Percentiles rank a stretch among this genome's conserved stretches.
These are phyloP conservation scores for Lethrus apterus DNA, from an alignment of 1,140 invertebrate species.

Conservation along the genomic window DNA sequence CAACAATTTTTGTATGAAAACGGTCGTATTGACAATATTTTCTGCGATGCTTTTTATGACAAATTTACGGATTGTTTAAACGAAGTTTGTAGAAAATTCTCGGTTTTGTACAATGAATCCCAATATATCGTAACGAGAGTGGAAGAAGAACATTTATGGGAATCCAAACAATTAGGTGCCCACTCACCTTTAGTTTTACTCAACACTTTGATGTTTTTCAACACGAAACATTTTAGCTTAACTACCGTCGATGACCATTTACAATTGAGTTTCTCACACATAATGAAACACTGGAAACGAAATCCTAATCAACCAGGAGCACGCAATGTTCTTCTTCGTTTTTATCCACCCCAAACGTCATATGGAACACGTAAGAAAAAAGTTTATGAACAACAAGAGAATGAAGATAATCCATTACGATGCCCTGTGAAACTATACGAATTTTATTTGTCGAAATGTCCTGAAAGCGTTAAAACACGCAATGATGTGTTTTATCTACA, in stretches of 20 bases:
- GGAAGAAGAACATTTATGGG: constrained; percentile 88
- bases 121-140: constrained; percentile 72
- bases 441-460: constrained; percentile 91
- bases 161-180: constrained; percentile 83
- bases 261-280: constrained; percentile 74
- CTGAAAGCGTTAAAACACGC: constrained; percentile 80
- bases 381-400: constrained; percentile 82
- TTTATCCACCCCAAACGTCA: constrained; percentile 66
- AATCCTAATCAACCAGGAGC: constrained; percentile 59
- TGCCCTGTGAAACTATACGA: constrained; percentile 91
- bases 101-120: constrained; percentile 25
- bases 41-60: constrained; percentile 82
- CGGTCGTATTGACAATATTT: constrained; percentile 86
- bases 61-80: constrained; percentile 81
- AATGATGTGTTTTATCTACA: constrained; percentile 84
- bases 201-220: constrained; percentile 88
- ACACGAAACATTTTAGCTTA: constrained; percentile 87
- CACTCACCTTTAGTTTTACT: constrained; percentile 85
- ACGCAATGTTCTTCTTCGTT: constrained; percentile 72
- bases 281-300: constrained; percentile 92
- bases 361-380: constrained; percentile 69
- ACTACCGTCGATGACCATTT: constrained; percentile 83
- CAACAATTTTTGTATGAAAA: constrained; percentile 89
- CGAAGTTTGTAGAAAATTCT: constrained; percentile 72
- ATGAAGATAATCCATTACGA: constrained; percentile 76